Evolutionary conservation across 2,888 invertebrate species (phyloP), one percentile per base, ranked within the genome.

Genomic region (Tachystola acroxantha): DNA sequence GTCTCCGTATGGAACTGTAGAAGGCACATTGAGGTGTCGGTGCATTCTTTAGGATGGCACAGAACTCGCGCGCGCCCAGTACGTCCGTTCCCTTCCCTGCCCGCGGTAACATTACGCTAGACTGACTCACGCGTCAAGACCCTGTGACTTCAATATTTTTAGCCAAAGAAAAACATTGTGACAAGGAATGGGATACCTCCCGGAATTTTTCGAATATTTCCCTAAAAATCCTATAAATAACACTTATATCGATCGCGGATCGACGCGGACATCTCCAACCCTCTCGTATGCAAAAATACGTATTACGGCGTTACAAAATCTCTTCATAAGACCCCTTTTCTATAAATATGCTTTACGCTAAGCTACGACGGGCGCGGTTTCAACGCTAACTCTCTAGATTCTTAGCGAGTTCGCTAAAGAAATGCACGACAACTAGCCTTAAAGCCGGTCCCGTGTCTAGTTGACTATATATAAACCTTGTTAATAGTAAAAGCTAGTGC

Each of bases 211-310:
- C 20, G 22, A 37, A 32, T 26, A 34, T 30, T 33, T 34, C 34
- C 29, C 19, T 31, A 32, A 26, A 30, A 30, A 37, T n/a, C 30
- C 38, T 37, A 37, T 28, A 20, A 14, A 34, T 34, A 38, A 36
- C 39, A 32, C 36, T 33, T 32, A 28, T 11, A 28, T 28, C 28
- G 16, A 10, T 16, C 19, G 14, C 20, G 33, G 30, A 30, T 48
- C 16, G n/a, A n/a, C 19, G 14, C 20, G 40, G 33, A 40, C 44
- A 32, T 39, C 40, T 43, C 34, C 45, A 53, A 51, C 51, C 19
- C 59, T 59, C 57, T 64, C 63, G 58, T 64, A 64, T 71, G 72
- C 67, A 75, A 75, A 74, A 72, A 75, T 75, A 76, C 68, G 67
- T 56, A 47, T 57, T 46, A 60, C 60, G 58, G 67, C 71, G 50